Percentiles rank a stretch among this genome's conserved stretches.
These are phyloP conservation scores for Abramis brama DNA, from an alignment of 2,113 vertebrate genomes.

Conservation along the genomic window DNA sequence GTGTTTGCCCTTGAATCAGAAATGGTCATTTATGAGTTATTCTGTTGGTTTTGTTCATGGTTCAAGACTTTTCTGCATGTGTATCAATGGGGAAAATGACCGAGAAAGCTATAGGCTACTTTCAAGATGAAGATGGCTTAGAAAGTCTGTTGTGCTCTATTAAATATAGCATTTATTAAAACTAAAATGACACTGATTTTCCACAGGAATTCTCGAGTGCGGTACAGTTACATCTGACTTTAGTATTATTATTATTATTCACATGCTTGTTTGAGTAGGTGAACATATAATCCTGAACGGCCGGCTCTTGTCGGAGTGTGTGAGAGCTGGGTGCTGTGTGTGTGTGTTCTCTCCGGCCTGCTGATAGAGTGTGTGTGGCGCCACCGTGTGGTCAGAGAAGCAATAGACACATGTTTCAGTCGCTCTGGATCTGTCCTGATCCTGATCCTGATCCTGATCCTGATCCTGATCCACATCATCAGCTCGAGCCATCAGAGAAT, in stretches of 20 bases:
- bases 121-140: background rate
- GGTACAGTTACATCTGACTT: background rate
- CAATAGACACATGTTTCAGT: constrained; percentile 88
- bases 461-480: constrained; percentile 21
- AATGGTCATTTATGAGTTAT: too few relatives aligned
- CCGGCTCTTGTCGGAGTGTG: background rate
- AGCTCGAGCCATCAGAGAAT: constrained; percentile 59
- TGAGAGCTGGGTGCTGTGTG: too few relatives aligned
- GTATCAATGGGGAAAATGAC: background rate
- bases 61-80: too few relatives aligned
- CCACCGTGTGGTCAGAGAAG: constrained; percentile 76
- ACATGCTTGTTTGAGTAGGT: constrained; percentile 67
- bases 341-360: constrained; percentile 37
- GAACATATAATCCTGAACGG: constrained; percentile 72
- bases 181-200: background rate
- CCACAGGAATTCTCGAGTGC: background rate
- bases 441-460: background rate
- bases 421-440: constrained; percentile 66
- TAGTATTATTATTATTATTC: background rate
- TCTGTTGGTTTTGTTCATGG: too few relatives aligned
- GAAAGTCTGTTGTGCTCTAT: background rate
- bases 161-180: background rate
- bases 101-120: background rate
- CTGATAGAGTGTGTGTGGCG: constrained; percentile 51
- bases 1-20: too few relatives aligned